Percentiles rank a stretch among this genome's conserved stretches.
Evolutionary conservation across 1,140 invertebrate genomes (phyloP).

Genomic region (Venustaconcha ellipsiformis): DNA sequence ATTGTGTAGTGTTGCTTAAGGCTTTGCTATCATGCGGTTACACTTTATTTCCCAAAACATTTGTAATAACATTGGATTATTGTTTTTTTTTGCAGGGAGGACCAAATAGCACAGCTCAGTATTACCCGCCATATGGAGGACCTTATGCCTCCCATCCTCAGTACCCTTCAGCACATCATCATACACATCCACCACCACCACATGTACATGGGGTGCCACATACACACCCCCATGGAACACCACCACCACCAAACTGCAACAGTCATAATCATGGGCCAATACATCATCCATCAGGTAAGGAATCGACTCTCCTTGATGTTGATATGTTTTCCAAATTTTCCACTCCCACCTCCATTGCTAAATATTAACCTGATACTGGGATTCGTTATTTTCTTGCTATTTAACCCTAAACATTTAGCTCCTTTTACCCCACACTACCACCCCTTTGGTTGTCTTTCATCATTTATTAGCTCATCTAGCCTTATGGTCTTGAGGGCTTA

Average conservation of each 20-base stretch:
- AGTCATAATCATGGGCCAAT: constrained; percentile 60
- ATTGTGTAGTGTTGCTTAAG: background rate
- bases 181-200: constrained; percentile 45
- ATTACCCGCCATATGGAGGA: constrained; percentile 52
- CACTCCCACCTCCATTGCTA: too few relatives aligned
- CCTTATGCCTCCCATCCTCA: constrained; percentile 50
- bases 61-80: background rate
- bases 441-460: too few relatives aligned
- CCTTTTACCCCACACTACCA: too few relatives aligned
- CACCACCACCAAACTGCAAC: constrained; percentile 42
- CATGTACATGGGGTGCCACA: constrained; percentile 57
- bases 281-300: constrained; percentile 54
- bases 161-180: constrained; percentile 50
- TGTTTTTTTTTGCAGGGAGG: constrained; percentile 58
- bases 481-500: too few relatives aligned
- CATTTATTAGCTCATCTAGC: too few relatives aligned
- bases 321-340: too few relatives aligned
- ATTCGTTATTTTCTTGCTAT: too few relatives aligned
- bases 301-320: background rate
- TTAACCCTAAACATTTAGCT: too few relatives aligned
- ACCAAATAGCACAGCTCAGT: constrained; percentile 62
- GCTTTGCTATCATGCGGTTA: background rate
- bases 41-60: background rate
- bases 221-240: constrained; percentile 47
- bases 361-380: too few relatives aligned